phyloP scores from a whole-genome alignment of 2,113 vertebrate species.

The Trogon surrucura region DNA sequence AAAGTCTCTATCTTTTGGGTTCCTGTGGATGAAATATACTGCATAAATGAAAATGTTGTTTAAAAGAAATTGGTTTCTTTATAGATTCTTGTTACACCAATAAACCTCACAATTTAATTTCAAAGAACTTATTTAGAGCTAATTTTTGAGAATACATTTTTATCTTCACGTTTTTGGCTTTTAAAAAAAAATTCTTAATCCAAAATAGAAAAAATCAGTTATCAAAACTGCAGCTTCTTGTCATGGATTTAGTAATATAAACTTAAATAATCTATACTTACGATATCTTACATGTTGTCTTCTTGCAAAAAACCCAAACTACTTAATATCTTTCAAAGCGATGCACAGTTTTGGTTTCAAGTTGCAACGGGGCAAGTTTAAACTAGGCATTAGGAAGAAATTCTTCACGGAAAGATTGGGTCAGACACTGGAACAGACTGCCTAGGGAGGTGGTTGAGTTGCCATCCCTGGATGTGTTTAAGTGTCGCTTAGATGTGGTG shows the following conservation, averaged over 20 bases:
- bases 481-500: too few relatives aligned
- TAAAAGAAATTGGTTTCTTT: not conserved
- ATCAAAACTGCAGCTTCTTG: not conserved
- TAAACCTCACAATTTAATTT: not conserved
- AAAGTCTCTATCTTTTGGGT: not conserved
- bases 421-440: too few relatives aligned
- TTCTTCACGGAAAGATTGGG: too few relatives aligned
- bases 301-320: not conserved
- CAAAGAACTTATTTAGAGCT: not conserved
- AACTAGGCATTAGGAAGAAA: too few relatives aligned
- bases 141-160: not conserved
- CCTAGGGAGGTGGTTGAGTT: too few relatives aligned
- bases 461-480: too few relatives aligned
- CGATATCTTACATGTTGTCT: not conserved
- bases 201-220: not conserved
- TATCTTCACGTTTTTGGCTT: not conserved
- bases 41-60: not conserved
- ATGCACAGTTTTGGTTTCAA: too few relatives aligned
- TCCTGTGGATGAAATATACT: not conserved
- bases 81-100: not conserved
- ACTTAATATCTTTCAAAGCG: too few relatives aligned
- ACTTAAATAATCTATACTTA: not conserved
- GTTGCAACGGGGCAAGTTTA: too few relatives aligned
- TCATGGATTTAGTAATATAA: not conserved
- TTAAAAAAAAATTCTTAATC: not conserved